Conservation (phyloP, 2,888 invertebrate species). For the Rhagonycha fulva region DNA sequence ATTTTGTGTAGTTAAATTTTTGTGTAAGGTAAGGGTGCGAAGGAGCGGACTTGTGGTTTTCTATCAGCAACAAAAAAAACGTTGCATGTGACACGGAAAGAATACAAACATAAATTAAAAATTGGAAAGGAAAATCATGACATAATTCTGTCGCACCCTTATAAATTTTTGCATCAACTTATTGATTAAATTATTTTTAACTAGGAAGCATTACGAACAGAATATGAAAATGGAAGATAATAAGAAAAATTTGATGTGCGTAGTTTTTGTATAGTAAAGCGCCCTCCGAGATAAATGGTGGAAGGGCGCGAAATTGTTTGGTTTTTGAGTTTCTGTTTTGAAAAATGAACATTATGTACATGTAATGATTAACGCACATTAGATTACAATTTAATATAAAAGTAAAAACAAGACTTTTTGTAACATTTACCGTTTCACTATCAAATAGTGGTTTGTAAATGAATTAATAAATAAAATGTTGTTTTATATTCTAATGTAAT, state of each 20-base stretch:
- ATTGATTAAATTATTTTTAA: background rate
- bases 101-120: too few species aligned
- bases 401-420: slow-evolving; percentile 47
- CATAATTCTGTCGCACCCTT: background rate
- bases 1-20: background rate
- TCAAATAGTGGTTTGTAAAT: slow-evolving; percentile 55
- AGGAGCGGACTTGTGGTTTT: background rate
- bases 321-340: slow-evolving; percentile 11
- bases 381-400: slow-evolving; percentile 46
- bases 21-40: background rate
- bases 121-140: background rate
- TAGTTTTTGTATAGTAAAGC: slow-evolving; percentile 15
- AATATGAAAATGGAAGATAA: slow-evolving; percentile 5
- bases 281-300: slow-evolving; percentile 5
- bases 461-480: slow-evolving; percentile 57
- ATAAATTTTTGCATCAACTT: background rate
- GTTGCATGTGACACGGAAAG: too few species aligned
- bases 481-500: slow-evolving; percentile 56
- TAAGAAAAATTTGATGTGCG: slow-evolving; percentile 21
- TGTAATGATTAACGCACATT: slow-evolving; percentile 48
- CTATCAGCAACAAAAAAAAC: too few species aligned
- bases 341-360: slow-evolving; percentile 19
- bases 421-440: slow-evolving; percentile 51
- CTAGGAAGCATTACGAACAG: background rate
- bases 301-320: slow-evolving; percentile 9